Percentiles rank a stretch among this genome's conserved stretches.
These are phyloP conservation scores for Hypomecis atomaria DNA, from an alignment of 2,888 invertebrate species.

Conservation along the genomic window DNA sequence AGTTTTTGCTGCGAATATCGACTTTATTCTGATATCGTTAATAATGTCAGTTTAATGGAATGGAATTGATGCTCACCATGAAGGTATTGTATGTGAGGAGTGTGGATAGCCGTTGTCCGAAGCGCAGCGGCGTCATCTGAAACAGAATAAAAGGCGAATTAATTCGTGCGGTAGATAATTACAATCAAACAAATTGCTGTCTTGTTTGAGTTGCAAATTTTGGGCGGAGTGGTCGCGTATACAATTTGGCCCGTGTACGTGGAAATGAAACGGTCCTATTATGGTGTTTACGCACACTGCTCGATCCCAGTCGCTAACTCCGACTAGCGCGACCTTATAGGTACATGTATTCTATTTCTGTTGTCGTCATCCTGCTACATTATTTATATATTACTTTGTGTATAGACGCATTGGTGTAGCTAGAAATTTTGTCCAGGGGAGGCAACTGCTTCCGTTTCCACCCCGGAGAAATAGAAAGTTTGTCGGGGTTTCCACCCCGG, in stretches of 20 bases:
- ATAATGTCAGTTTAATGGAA: constrained; percentile 25
- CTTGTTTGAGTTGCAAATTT: constrained; percentile 63
- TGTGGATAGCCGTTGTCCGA: constrained; percentile 57
- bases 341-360: no score
- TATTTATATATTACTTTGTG: no score
- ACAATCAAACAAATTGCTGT: constrained; percentile 56
- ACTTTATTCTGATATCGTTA: constrained; percentile 14
- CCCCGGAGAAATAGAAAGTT: no score
- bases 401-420: no score
- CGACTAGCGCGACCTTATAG: neutral
- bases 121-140: constrained; percentile 71
- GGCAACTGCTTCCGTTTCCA: no score
- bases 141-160: constrained; percentile 50
- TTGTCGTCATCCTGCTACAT: no score
- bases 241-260: constrained; percentile 48
- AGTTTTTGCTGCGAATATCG: constrained; percentile 21
- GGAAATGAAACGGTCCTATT: constrained; percentile 46
- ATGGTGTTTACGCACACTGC: neutral
- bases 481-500: no score
- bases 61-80: constrained; percentile 57
- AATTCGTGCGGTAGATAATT: constrained; percentile 54
- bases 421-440: no score
- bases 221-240: constrained; percentile 41
- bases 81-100: constrained; percentile 67
- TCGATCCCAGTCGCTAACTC: neutral